Base-by-base conservation (phyloP, 2,797 vertebrate genomes). In the Esox lucius region DNA sequence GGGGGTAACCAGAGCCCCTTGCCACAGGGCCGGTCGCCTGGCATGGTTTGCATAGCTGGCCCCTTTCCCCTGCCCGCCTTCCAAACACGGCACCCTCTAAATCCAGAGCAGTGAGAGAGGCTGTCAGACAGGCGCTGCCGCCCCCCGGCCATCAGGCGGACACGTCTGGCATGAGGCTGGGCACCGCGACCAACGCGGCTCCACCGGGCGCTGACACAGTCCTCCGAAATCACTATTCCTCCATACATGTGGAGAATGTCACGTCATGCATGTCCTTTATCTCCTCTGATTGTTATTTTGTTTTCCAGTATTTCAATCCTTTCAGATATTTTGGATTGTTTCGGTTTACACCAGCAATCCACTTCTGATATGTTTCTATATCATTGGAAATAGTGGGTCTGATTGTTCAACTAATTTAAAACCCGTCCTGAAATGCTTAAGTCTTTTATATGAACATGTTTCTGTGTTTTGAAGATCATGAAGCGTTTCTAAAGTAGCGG, bases 1-100 rank as follows among this genome's bases (percentile, higher is more conserved):
- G 65, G 22, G 62, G 22, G 72, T 83, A 81, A 79, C 48, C 53
- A 11, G 78, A 85, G 79, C 78, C 53, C 75, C 78, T 24, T 68
- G 74, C 71, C 76, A 80, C 75, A 72, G 75, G 53, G 70, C 71
- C 59, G 62, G 77, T 76, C 75, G 85, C 68, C 78, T 86, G 75
- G 81, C 85, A 90, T 89, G 80, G 75, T 77, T 82, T 68, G 79
- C 88, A 87, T 91, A 85, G 48, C 76, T 85, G 75, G 35, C 39
- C 33, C 67, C 39, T 33, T 72, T 48, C 66, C 66, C 49, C 78
- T 39, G 39, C 66, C 66, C 39, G 31, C 19, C 42, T 67, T 68
- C 72, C 75, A 82, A 70, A 72, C 75, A 42, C 71, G 26, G 66
- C 62, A 71, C 66, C 33, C 75, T 35, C 73, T n/a, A 19, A 39